These are phyloP conservation scores for Pocillopora damicornis DNA, from an alignment of 64 coral and sea anemone genomes.

Conservation along the genomic window DNA sequence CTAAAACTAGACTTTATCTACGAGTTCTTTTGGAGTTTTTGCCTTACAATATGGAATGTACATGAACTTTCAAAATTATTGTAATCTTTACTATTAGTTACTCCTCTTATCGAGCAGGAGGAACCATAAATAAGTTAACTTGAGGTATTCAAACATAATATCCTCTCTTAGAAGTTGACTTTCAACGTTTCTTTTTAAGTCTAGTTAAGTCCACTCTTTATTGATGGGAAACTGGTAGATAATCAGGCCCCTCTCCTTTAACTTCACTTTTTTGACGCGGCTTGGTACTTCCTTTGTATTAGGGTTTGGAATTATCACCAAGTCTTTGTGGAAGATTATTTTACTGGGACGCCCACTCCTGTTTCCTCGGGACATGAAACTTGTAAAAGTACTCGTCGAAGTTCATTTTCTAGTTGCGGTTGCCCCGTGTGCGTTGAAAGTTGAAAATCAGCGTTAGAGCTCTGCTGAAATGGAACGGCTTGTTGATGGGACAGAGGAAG, in stretches of 20 bases:
- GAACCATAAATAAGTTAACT: background rate
- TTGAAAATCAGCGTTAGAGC: background rate
- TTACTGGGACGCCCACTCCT: background rate
- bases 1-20: too few relatives aligned
- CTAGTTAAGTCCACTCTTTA: background rate
- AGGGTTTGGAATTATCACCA: too few relatives aligned
- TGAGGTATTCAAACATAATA: constrained; percentile 29
- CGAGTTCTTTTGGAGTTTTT: too few relatives aligned
- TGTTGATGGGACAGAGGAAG: background rate
- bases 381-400: background rate
- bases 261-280: too few relatives aligned
- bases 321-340: constrained; percentile 1
- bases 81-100: too few relatives aligned
- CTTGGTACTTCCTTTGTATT: too few relatives aligned
- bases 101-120: too few relatives aligned
- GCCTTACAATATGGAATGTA: too few relatives aligned
- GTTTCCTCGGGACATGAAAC: background rate
- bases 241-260: too few relatives aligned
- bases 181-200: constrained; percentile 26
- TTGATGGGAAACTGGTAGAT: too few relatives aligned
- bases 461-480: background rate
- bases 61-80: too few relatives aligned
- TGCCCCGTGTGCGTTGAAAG: background rate
- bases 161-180: constrained; percentile 36
- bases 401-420: too few relatives aligned